Base-by-base conservation (phyloP, 2,797 vertebrate species). In the Vireo griseus region DNA sequence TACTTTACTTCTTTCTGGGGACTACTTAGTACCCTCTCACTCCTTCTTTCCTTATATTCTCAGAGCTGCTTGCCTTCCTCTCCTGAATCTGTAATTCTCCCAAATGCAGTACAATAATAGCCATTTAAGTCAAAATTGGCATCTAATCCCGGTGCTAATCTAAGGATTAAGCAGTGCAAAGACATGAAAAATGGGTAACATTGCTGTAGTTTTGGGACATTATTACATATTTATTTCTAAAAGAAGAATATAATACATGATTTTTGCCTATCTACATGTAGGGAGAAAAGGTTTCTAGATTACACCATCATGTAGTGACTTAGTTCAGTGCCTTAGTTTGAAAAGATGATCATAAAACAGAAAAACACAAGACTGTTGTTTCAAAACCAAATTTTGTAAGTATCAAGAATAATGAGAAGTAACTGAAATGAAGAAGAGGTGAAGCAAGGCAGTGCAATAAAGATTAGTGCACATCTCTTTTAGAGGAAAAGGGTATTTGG, bases 171-270 rank as follows among this genome's bases (percentile, higher is more conserved):
- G n/a, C 6, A 54, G 18, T 37, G 33, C 12, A 44, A 48, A 69
- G 33, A 68, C 11, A 74, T 22, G 7, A 86, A 65, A 84, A 84
- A 25, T 3, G 3, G 18, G 5, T 55, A 16, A 67, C 54, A 37
- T 3, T 13, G 9, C 44, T n/a, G 28, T n/a, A 0, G 1, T 79
- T 73, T 81, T 81, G 25, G 62, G 78, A 47, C 19, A 24, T 4
- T 3, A 19, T 26, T 51, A 6, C 0, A 0, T 75, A 44, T 58
- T 75, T 81, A 13, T 76, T 90, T 33, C 15, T 73, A 16, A 55
- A 75, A 90, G 18, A 51, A 18, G 5, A 7, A 13, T 19, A 37
- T 26, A 39, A 40, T 33, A 20, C 0, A 0, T 6, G 2, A 22
- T 68, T 55, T 29, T 2, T 79, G 26, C 14, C 37, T 69, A 44